phyloP scores from a whole-genome alignment of 2,797 vertebrate genomes.

The Ispidina picta region DNA sequence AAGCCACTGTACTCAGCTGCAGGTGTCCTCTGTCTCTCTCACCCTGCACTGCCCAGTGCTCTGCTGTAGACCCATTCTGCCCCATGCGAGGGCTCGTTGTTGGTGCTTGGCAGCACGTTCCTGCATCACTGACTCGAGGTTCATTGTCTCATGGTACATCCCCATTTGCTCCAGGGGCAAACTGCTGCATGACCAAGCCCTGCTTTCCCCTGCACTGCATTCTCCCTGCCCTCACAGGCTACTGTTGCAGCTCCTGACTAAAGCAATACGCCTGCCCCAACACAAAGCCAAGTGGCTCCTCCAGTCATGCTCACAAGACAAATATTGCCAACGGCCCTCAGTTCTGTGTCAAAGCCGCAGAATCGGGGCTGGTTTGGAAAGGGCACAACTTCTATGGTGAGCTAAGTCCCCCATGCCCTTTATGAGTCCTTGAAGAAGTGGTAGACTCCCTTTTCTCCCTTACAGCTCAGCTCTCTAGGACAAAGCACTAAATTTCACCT shows the following conservation, averaged over 20 bases:
- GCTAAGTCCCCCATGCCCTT: accelerated
- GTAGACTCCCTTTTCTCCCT: neutral
- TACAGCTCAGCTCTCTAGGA: neutral
- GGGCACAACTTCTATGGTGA: neutral
- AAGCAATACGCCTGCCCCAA: neutral
- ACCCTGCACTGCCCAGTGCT: accelerated
- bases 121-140: neutral
- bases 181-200: neutral
- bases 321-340: neutral
- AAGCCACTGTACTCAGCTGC: neutral
- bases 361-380: neutral
- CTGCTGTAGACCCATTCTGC: neutral
- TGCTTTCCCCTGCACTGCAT: neutral
- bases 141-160: accelerated
- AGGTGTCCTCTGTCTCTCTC: neutral
- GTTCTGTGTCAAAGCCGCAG: neutral
- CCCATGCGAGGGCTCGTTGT: neutral
- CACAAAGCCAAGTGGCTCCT: neutral
- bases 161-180: neutral
- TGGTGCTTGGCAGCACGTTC: neutral
- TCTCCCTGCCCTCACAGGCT: neutral
- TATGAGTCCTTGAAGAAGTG: neutral
- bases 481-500: neutral
- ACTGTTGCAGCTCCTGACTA: neutral
- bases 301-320: neutral